Conservation (phyloP, 2,113 vertebrate genomes). For the Abramis brama region DNA sequence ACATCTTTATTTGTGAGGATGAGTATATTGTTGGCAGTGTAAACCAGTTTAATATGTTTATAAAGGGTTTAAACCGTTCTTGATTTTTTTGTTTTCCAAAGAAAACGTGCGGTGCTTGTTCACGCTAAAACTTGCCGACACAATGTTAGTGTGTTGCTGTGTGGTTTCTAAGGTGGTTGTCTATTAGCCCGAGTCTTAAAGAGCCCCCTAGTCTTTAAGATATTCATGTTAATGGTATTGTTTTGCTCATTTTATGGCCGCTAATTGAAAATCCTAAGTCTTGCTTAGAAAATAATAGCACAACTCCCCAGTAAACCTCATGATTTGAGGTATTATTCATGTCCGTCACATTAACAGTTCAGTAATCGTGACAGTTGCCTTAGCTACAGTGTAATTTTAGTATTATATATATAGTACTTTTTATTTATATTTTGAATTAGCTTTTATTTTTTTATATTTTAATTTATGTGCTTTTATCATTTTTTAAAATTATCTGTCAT, state of each 20-base stretch:
- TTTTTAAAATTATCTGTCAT: neutral
- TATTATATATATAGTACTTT: neutral
- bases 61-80: neutral
- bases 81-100: neutral
- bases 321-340: neutral
- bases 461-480: neutral
- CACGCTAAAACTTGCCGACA: neutral
- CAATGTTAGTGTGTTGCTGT: neutral
- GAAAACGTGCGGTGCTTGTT: neutral
- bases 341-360: neutral
- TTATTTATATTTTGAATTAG: neutral
- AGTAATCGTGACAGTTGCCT: neutral
- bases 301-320: no score
- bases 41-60: neutral
- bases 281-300: no score
- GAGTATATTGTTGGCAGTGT: neutral
- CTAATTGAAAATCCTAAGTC: neutral
- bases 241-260: neutral
- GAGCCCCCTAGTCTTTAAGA: neutral
- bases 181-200: no score
- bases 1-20: slow-evolving; percentile 15
- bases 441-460: neutral
- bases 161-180: neutral
- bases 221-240: neutral
- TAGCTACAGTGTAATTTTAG: neutral